A percentile compares a stretch with the other conserved stretches of the same genome.
These are phyloP conservation scores for Daboia siamensis DNA, from an alignment of 2,113 vertebrate species.

Conservation along the genomic window DNA sequence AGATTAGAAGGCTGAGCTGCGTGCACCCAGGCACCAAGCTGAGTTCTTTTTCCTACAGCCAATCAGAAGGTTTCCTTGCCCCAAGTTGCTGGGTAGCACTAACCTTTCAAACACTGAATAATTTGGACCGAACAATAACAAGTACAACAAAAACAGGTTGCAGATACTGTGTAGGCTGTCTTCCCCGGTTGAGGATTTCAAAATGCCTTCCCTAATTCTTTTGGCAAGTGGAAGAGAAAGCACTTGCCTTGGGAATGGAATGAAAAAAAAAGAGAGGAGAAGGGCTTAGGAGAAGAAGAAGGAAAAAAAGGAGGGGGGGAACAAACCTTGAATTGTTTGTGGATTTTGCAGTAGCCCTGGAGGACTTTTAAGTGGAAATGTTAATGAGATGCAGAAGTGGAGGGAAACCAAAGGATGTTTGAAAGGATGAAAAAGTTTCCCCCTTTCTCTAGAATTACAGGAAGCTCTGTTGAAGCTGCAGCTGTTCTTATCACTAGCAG, in stretches of 20 bases:
- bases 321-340: background rate
- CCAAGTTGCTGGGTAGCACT: slow-evolving; percentile 56
- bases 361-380: background rate
- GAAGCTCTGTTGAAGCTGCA: background rate
- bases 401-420: background rate
- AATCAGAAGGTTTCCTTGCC: slow-evolving; percentile 42
- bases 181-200: background rate
- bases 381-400: background rate
- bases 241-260: background rate
- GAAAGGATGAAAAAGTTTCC: background rate
- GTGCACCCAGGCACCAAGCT: slow-evolving; percentile 30
- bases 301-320: background rate
- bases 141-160: slow-evolving; percentile 45
- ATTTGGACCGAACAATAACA: background rate
- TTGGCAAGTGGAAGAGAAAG: too few relatives aligned
- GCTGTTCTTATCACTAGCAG: background rate
- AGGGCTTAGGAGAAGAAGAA: background rate
- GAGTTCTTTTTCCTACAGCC: slow-evolving; percentile 39
- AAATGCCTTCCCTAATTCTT: background rate
- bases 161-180: slow-evolving; percentile 24
- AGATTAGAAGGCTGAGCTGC: slow-evolving; percentile 45
- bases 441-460: background rate
- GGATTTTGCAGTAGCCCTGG: background rate
- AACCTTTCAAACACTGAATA: slow-evolving; percentile 44
- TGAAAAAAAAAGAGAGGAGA: background rate